Evolutionary conservation across 64 coral and sea anemone genomes (phyloP).

Genomic region (Hydrozoanthus tunicans): DNA sequence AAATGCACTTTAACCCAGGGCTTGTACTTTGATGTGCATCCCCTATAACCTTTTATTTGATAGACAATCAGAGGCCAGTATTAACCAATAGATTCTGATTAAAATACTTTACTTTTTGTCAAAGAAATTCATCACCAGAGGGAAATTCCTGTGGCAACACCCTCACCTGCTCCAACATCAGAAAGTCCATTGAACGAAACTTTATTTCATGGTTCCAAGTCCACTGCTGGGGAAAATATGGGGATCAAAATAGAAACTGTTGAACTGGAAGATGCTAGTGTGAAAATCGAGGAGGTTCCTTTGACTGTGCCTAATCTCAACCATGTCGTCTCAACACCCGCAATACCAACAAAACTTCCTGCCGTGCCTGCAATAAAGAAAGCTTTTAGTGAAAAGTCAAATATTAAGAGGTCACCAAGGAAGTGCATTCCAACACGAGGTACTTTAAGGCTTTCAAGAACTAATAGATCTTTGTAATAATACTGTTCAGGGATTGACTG

Average conservation of each 20-base stretch:
- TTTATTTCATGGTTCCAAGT: conserved; percentile 64
- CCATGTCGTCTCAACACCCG: conserved; percentile 43
- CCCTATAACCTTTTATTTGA: too few relatives aligned
- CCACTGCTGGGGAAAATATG: conserved; percentile 11
- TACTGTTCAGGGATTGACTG: too few relatives aligned
- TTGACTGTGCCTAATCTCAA: conserved; percentile 75
- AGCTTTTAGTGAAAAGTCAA: conserved; percentile 49
- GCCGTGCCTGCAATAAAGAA: conserved; percentile 60
- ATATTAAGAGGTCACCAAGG: conserved; percentile 85
- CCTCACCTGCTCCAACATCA: conserved; percentile 57
- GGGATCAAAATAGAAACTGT: conserved; percentile 76
- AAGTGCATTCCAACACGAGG: conserved; percentile 92
- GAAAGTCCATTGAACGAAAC: conserved; percentile 62
- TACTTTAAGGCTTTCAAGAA: background rate
- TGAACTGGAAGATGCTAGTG: conserved; percentile 74
- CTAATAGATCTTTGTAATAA: too few relatives aligned
- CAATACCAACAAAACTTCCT: conserved; percentile 18
- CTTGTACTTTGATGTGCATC: background rate
- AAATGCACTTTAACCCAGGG: background rate
- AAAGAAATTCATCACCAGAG: conserved; percentile 78
- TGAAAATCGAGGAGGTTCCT: conserved; percentile 98
- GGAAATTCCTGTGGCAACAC: conserved; percentile 62
- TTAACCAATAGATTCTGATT: background rate
- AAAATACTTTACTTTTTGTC: background rate
- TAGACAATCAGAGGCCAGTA: too few relatives aligned